Evolutionary conservation across 1,140 invertebrate species (phyloP).

Genomic region (Coptotermes formosanus): DNA sequence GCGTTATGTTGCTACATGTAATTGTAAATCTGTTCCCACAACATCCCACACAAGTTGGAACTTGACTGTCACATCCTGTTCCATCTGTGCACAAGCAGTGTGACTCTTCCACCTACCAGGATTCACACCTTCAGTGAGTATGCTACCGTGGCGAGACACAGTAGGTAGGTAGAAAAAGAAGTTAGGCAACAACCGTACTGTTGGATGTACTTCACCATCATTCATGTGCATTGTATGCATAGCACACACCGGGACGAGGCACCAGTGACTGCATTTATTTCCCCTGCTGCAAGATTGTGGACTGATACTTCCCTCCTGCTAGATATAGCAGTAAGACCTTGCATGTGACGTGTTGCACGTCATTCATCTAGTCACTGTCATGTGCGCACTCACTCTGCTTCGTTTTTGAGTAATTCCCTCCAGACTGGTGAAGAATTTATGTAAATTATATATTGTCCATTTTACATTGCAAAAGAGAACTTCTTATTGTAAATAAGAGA

Average conservation of each 20-base stretch:
- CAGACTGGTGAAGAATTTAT: constrained; percentile 27
- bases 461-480: constrained; percentile 31
- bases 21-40: neutral
- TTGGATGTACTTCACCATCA: no score
- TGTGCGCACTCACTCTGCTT: constrained; percentile 23
- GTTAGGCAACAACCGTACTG: no score
- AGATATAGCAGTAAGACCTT: no score
- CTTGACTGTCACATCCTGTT: neutral
- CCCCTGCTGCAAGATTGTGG: no score
- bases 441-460: constrained; percentile 31
- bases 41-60: neutral
- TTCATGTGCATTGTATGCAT: no score
- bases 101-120: neutral
- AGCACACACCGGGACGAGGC: no score
- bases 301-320: no score
- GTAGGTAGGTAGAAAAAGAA: no score
- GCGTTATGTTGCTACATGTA: neutral
- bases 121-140: neutral
- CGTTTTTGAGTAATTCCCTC: constrained; percentile 28
- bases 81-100: neutral
- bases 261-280: no score
- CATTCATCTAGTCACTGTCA: neutral
- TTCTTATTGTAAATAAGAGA: constrained; percentile 30
- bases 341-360: neutral
- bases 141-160: no score